Evolutionary conservation across 2,113 vertebrate species (phyloP).

Genomic region (Percina caprodes): DNA sequence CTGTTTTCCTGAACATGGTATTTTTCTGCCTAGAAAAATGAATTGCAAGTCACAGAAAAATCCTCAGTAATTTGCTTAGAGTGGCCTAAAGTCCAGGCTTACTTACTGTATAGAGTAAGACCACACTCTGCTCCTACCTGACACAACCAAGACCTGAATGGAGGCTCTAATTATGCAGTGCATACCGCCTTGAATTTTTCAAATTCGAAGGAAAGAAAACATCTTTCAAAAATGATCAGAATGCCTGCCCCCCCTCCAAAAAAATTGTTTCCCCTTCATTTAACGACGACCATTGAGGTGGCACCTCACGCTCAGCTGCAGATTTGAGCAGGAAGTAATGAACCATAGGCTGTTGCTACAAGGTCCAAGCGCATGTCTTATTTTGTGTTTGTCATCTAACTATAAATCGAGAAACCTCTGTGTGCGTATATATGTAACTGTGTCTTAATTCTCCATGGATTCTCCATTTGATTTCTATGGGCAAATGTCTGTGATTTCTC

Average conservation of each 20-base stretch:
- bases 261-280: not conserved
- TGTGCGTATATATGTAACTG: too few species aligned
- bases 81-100: not conserved
- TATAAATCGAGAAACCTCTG: too few species aligned
- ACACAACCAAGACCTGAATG: not conserved
- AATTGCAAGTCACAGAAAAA: not conserved
- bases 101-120: too few species aligned
- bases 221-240: constrained; percentile 2
- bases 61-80: not conserved
- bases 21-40: not conserved
- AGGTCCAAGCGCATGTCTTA: not conserved
- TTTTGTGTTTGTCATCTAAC: not conserved
- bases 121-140: not conserved
- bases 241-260: too few species aligned
- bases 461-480: too few species aligned
- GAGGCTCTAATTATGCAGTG: constrained; percentile 13
- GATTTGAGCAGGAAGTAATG: constrained; percentile 3
- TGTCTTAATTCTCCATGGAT: too few species aligned
- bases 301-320: not conserved
- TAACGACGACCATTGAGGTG: not conserved
- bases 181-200: not conserved
- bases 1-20: not conserved
- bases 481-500: too few species aligned
- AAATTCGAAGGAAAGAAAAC: not conserved
- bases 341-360: not conserved